Evolutionary conservation across 2,888 invertebrate species (phyloP).

Genomic region (Hirudinaria manillensis): DNA sequence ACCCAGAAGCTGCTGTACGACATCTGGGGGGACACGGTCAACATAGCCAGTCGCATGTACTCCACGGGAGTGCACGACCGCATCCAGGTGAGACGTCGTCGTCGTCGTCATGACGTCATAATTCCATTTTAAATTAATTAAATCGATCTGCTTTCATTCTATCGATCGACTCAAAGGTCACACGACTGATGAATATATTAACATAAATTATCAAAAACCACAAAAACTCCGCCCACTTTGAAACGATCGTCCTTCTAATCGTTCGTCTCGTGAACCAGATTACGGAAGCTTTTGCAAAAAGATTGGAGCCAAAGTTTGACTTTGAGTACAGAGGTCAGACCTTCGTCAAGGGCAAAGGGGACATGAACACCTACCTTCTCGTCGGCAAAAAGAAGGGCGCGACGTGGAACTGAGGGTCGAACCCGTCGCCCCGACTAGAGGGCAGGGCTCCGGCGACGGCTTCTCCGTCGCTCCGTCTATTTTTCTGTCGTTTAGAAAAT

Average conservation of each 20-base stretch:
- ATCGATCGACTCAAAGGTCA: too few species aligned
- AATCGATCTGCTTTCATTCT: too few species aligned
- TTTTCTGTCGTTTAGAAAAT: too few species aligned
- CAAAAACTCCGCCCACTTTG: too few species aligned
- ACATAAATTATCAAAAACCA: too few species aligned
- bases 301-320: conserved; percentile 69
- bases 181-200: too few species aligned
- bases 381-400: conserved; percentile 39
- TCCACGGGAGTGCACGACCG: conserved; percentile 78
- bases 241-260: background rate
- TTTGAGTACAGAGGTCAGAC: conserved; percentile 88
- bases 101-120: background rate
- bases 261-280: conserved; percentile 59
- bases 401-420: conserved; percentile 27
- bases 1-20: conserved; percentile 92
- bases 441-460: background rate
- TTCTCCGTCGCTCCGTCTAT: too few species aligned
- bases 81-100: conserved; percentile 32
- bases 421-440: background rate
- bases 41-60: conserved; percentile 94
- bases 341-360: conserved; percentile 90
- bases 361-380: conserved; percentile 81
- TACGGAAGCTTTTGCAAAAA: conserved; percentile 53
- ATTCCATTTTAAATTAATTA: too few species aligned
- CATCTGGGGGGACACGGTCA: conserved; percentile 97